A percentile compares a stretch with the other conserved stretches of the same genome.
Conservation (phyloP, 2,888 invertebrate genomes). For the Agonum fuliginosum region DNA sequence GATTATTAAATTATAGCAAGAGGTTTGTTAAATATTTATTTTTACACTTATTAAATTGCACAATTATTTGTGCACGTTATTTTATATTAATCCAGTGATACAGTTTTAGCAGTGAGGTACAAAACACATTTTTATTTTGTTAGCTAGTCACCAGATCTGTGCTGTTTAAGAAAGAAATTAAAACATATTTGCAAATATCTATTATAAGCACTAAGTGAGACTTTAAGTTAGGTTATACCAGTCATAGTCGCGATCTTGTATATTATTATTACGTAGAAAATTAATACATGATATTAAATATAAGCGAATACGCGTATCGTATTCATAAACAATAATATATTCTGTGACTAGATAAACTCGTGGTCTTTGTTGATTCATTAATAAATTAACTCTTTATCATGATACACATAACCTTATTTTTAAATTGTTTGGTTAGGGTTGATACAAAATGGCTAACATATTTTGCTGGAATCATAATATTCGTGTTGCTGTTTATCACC, state of each 20-base stretch:
- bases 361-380: conserved; percentile 43
- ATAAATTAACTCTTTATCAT: conserved; percentile 21
- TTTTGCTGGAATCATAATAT: neutral
- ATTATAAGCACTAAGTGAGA: conserved; percentile 31
- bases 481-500: neutral
- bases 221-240: conserved; percentile 40
- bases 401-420: neutral
- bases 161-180: conserved; percentile 9
- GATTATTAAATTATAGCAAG: conserved; percentile 27
- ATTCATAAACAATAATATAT: conserved; percentile 56
- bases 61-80: conserved; percentile 12
- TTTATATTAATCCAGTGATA: neutral
- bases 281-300: conserved; percentile 39
- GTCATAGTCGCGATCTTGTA: conserved; percentile 48
- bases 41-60: conserved; percentile 39
- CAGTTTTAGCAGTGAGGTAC: conserved; percentile 14
- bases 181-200: conserved; percentile 26
- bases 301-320: conserved; percentile 49
- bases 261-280: conserved; percentile 54
- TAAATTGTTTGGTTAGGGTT: neutral
- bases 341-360: conserved; percentile 50
- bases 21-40: conserved; percentile 34
- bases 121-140: conserved; percentile 42
- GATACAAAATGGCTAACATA: neutral
- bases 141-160: conserved; percentile 48